These are phyloP conservation scores for Parauchenoglanis ngamensis DNA, from an alignment of 2,797 vertebrate genomes.

Conservation along the genomic window DNA sequence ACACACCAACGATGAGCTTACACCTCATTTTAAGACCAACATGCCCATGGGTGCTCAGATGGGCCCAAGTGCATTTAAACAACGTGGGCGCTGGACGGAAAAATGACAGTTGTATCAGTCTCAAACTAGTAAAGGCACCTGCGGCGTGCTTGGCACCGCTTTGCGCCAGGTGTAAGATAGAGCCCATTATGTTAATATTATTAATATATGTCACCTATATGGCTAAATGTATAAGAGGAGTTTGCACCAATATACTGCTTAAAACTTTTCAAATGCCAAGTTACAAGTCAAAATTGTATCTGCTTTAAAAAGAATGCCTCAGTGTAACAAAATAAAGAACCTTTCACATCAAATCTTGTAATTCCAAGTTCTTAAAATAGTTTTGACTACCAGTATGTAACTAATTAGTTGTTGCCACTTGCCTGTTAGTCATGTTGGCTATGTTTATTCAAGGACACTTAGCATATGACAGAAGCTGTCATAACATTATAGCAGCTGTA, in stretches of 20 bases:
- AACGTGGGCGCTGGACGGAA: no score
- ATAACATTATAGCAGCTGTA: not conserved
- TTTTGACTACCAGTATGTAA: not conserved
- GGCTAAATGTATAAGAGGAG: not conserved
- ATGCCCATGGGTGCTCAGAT: no score
- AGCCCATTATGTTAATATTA: not conserved
- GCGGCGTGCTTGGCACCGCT: no score
- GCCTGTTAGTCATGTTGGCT: no score
- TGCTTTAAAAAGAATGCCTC: not conserved
- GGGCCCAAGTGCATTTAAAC: no score
- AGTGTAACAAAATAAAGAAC: not conserved
- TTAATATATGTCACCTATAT: not conserved
- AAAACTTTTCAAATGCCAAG: not conserved
- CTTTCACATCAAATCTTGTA: not conserved
- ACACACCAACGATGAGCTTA: no score
- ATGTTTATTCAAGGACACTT: not conserved
- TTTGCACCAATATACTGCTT: not conserved
- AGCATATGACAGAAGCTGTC: not conserved
- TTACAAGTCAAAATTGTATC: not conserved
- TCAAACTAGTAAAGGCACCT: no score
- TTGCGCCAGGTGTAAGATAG: no score
- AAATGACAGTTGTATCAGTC: no score
- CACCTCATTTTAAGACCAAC: no score
- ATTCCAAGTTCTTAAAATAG: not conserved
- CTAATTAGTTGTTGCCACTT: not conserved